phyloP scores from a whole-genome alignment of 2,888 invertebrate species.

The Drosophila flavopinicola region DNA sequence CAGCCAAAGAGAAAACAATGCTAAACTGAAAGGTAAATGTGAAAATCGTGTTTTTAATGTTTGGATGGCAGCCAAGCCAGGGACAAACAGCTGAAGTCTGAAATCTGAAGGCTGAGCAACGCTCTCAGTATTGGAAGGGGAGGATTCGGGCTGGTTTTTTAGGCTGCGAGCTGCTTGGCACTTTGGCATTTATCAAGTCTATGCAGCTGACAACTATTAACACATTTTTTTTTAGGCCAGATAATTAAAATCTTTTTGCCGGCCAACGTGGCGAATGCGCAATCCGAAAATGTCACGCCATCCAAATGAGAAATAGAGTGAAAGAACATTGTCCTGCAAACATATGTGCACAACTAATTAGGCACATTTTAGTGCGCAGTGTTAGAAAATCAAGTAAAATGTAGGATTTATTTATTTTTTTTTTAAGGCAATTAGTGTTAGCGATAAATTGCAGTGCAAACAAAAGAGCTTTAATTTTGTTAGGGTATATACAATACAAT shows the following conservation, averaged over 20 bases:
- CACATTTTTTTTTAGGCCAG: conserved; percentile 47
- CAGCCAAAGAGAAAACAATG: conserved; percentile 50
- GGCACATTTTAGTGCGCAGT: not conserved
- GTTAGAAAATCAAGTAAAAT: not conserved
- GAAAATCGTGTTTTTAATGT: conserved; percentile 78
- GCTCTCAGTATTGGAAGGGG: conserved; percentile 5
- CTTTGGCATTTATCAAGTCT: conserved; percentile 76
- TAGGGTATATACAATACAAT: no score
- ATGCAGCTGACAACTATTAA: conserved; percentile 68
- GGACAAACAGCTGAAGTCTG: conserved; percentile 30
- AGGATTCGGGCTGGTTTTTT: not conserved
- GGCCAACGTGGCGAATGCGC: conserved; percentile 34
- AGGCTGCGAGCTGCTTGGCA: conserved; percentile 44
- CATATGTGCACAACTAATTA: not conserved
- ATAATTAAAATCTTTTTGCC: conserved; percentile 70
- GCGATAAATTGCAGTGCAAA: no score
- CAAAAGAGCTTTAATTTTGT: no score
- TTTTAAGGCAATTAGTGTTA: no score
- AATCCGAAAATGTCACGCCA: conserved; percentile 47
- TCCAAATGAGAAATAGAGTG: not conserved
- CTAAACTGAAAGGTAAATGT: conserved; percentile 74
- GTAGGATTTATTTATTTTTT: no score
- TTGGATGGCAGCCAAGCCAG: conserved; percentile 43
- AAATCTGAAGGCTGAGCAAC: conserved; percentile 21
- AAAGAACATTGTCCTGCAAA: not conserved